Evolutionary conservation across 2,113 vertebrate species (phyloP), one percentile per base, ranked within the genome.

Genomic region (Axis porcinus): DNA sequence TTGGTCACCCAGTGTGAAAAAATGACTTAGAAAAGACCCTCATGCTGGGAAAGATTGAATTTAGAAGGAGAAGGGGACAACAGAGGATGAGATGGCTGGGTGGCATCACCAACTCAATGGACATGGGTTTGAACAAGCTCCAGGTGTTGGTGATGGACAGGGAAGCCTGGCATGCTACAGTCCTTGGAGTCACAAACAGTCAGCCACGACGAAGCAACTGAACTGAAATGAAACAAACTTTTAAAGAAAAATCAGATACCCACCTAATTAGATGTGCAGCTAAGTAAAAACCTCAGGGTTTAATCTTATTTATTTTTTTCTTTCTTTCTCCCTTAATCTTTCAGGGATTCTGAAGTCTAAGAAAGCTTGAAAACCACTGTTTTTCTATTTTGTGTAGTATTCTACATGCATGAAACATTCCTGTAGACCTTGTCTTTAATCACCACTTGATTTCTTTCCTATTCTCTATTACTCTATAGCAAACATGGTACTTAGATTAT

Each of bases 201-300:
- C 7, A 67, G 62, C 9, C 33, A 67, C 8, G 33, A 67, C 16
- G 17, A n/a, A 67, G 33, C 8, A n/a, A 67, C 33, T n/a, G 33
- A n/a, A n/a, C 16, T 19, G 62, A 67, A n/a, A 67, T 0, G 7
- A 67, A 67, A n/a, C 0, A 2, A 84, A 6, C 6, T 79, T 47
- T 92, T 33, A 27, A 45, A 81, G 47, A 40, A 74, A 89, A 74
- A 67, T n/a, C 25, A n/a, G 16, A 50, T 62, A 5, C 2, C 36
- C 21, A 40, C 6, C 3, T 58, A 4, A 57, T 58, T 12, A 54
- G 25, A 86, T 33, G 12, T 2, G 82, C 27, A 60, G 11, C 9
- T 52, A 45, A 64, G 57, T 86, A 36, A 14, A 33, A 64, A 27
- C 23, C 12, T 81, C 81, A 6, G 14, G 11, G 2, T 7, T 83